phyloP scores from a whole-genome alignment of 2,888 invertebrate species.

The Pristionchus maxplancki region DNA sequence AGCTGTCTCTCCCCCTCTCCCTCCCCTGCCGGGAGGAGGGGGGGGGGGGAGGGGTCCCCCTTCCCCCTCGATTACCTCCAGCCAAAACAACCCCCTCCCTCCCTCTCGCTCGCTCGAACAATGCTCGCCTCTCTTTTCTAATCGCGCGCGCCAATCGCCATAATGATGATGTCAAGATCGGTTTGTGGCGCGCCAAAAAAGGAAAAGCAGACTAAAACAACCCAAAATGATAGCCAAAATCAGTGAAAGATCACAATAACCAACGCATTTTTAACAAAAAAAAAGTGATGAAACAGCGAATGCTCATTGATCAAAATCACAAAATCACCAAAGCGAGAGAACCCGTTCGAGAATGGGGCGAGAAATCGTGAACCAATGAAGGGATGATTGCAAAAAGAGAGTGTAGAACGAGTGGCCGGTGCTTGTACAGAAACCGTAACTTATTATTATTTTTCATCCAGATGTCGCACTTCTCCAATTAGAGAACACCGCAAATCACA shows the following conservation, averaged over 20 bases:
- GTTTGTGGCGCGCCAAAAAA: background rate
- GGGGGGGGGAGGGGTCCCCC: background rate
- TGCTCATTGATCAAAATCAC: background rate
- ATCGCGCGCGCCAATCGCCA: conserved; percentile 1
- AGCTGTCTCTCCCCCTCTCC: background rate
- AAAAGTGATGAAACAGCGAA: background rate
- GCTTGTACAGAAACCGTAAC: background rate
- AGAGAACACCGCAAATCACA: no score
- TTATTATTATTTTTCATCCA: background rate
- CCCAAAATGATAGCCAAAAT: background rate
- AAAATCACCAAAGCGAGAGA: background rate
- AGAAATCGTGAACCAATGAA: background rate
- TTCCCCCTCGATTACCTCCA: conserved; percentile 34
- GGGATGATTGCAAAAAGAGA: background rate
- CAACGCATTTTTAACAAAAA: background rate
- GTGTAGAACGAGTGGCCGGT: background rate
- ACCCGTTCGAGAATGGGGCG: background rate
- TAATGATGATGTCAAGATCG: background rate
- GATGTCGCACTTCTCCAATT: background rate
- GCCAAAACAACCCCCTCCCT: conserved; percentile 30
- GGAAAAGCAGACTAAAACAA: background rate
- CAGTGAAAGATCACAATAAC: background rate
- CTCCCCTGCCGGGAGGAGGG: background rate
- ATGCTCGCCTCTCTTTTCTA: conserved; percentile 10
- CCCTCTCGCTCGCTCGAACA: background rate